Conservation (phyloP, 1,140 invertebrate genomes). For the Monochamus saltuarius region DNA sequence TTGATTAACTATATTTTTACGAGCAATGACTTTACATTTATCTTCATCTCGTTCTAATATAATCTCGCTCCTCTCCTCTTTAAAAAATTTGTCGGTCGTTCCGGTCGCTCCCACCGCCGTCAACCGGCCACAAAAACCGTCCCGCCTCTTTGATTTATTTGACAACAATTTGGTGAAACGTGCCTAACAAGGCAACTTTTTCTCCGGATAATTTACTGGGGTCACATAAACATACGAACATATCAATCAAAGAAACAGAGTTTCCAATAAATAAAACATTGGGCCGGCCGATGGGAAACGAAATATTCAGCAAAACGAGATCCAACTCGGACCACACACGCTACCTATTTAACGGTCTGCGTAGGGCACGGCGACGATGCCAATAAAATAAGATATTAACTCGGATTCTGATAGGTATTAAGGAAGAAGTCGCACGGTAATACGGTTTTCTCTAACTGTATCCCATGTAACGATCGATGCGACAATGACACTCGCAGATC, state of each 20-base stretch:
- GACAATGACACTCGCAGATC: neutral
- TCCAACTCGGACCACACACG: slow-evolving; percentile 17
- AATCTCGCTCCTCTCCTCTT: too few species aligned
- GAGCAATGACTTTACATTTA: too few species aligned
- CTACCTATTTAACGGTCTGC: neutral
- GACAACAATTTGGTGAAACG: slow-evolving; percentile 11
- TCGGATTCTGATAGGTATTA: too few species aligned
- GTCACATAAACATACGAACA: neutral
- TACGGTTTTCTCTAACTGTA: slow-evolving; percentile 6
- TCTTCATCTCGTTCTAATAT: too few species aligned
- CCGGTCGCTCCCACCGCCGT: neutral
- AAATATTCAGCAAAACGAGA: slow-evolving; percentile 11
- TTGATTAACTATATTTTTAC: too few species aligned
- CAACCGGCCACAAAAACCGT: neutral
- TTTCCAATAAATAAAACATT: slow-evolving; percentile 28
- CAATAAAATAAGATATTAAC: neutral
- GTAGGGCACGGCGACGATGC: slow-evolving; percentile 8
- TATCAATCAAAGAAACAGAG: slow-evolving; percentile 21
- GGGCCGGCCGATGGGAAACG: slow-evolving; percentile 17
- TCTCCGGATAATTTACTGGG: slow-evolving; percentile 8
- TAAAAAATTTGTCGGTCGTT: neutral
- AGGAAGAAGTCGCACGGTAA: neutral
- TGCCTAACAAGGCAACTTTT: slow-evolving; percentile 13
- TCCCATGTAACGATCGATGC: slow-evolving; percentile 1
- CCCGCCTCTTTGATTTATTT: slow-evolving; percentile 21